Evolutionary conservation across 2,113 vertebrate species (phyloP).

Genomic region (Ammodytes marinus): DNA sequence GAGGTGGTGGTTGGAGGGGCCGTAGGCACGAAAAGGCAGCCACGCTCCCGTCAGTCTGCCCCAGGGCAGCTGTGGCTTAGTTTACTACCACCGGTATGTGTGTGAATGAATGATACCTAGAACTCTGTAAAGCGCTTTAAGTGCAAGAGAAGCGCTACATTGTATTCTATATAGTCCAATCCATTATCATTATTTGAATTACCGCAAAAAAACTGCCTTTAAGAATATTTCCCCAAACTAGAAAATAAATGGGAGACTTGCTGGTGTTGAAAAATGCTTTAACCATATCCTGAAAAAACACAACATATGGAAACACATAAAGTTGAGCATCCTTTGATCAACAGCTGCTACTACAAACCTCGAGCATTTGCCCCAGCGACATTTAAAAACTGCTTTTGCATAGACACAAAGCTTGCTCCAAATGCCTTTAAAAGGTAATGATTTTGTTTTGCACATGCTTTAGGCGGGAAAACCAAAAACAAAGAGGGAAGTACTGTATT

Average conservation of each 20-base stretch:
- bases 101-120: too few relatives aligned
- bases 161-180: too few relatives aligned
- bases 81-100: too few relatives aligned
- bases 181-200: too few relatives aligned
- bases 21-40: too few relatives aligned
- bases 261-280: neutral
- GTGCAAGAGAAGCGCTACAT: too few relatives aligned
- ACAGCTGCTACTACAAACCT: neutral
- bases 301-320: neutral
- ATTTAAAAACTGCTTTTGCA: neutral
- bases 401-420: neutral
- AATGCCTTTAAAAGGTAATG: conserved; percentile 25
- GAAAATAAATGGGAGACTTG: neutral
- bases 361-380: neutral
- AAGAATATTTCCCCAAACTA: neutral
- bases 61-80: too few relatives aligned
- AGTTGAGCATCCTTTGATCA: neutral
- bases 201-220: too few relatives aligned
- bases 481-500: conserved; percentile 28
- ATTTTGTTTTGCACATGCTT: conserved; percentile 40
- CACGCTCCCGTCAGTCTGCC: too few relatives aligned
- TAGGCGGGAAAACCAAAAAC: conserved; percentile 2
- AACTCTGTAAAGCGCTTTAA: too few relatives aligned
- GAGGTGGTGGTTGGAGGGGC: too few relatives aligned
- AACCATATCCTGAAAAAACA: neutral